These are phyloP conservation scores for Macrophya alboannulata DNA, from an alignment of 2,888 invertebrate genomes.

Conservation along the genomic window DNA sequence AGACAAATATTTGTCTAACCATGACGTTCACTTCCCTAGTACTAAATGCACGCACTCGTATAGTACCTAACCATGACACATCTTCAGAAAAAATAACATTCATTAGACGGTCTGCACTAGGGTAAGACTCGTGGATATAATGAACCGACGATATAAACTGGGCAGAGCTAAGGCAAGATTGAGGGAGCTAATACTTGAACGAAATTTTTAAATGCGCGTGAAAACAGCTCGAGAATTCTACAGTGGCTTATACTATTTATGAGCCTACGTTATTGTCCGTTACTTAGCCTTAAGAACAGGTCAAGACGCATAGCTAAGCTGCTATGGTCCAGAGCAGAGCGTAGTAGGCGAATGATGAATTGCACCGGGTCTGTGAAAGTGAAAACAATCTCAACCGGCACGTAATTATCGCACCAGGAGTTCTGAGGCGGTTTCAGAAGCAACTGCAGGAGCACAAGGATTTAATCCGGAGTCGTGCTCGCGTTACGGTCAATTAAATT, in stretches of 20 bases:
- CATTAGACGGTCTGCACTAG: background rate
- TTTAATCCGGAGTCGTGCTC: constrained; percentile 35
- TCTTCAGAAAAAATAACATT: constrained; percentile 27
- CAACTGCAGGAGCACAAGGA: constrained; percentile 21
- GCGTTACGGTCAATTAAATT: constrained; percentile 52
- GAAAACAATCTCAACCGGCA: constrained; percentile 38
- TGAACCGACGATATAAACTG: background rate
- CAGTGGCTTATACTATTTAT: constrained; percentile 2
- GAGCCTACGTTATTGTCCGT: constrained; percentile 26
- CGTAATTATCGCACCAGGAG: constrained; percentile 36
- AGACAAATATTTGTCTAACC: constrained; percentile 41
- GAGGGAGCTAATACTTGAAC: constrained; percentile 6
- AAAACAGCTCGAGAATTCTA: constrained; percentile 7
- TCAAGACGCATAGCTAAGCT: constrained; percentile 31
- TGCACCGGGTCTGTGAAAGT: constrained; percentile 46
- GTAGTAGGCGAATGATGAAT: constrained; percentile 31
- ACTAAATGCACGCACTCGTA: constrained; percentile 1
- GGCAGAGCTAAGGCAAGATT: background rate
- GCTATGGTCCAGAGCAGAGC: background rate
- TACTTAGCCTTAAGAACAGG: constrained; percentile 1
- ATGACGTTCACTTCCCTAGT: constrained; percentile 6
- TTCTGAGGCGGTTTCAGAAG: background rate
- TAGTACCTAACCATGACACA: background rate
- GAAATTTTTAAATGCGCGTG: background rate
- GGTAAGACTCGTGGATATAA: background rate